A percentile compares a stretch with the other conserved stretches of the same genome.
phyloP scores from a whole-genome alignment of 2,888 invertebrate genomes.

The Pristionchus fissidentatus region DNA sequence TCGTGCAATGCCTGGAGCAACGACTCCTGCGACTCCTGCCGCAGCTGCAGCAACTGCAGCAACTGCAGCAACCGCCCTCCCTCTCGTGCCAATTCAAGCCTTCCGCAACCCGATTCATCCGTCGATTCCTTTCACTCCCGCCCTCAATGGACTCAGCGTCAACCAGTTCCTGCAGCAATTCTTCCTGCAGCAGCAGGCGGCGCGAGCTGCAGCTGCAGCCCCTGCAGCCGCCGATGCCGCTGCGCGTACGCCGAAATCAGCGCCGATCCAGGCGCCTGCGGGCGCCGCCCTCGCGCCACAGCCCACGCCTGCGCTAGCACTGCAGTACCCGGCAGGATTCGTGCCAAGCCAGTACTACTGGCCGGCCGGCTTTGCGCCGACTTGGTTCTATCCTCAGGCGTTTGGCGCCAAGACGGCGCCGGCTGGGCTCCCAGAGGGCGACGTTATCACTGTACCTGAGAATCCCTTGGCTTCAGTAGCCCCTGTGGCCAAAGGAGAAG shows the following conservation, averaged over 20 bases:
- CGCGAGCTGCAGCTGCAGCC: slow-evolving; percentile 18
- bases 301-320: neutral
- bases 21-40: neutral
- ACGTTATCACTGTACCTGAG: slow-evolving; percentile 11
- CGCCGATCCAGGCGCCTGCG: neutral
- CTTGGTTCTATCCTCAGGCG: slow-evolving; percentile 15
- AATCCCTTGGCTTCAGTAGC: too few species aligned
- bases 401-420: neutral
- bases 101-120: slow-evolving; percentile 33
- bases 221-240: slow-evolving; percentile 14
- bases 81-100: neutral
- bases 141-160: slow-evolving; percentile 26
- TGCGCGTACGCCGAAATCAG: neutral
- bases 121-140: slow-evolving; percentile 44
- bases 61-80: neutral
- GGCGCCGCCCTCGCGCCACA: neutral
- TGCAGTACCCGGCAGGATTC: neutral
- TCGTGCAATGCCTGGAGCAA: neutral
- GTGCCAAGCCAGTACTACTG: slow-evolving; percentile 12
- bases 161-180: slow-evolving; percentile 38
- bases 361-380: neutral
- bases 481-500: too few species aligned
- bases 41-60: neutral
- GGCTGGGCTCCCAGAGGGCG: neutral
- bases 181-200: neutral